These are phyloP conservation scores for Paralichthys olivaceus DNA, from an alignment of 2,113 vertebrate species.

Conservation along the genomic window DNA sequence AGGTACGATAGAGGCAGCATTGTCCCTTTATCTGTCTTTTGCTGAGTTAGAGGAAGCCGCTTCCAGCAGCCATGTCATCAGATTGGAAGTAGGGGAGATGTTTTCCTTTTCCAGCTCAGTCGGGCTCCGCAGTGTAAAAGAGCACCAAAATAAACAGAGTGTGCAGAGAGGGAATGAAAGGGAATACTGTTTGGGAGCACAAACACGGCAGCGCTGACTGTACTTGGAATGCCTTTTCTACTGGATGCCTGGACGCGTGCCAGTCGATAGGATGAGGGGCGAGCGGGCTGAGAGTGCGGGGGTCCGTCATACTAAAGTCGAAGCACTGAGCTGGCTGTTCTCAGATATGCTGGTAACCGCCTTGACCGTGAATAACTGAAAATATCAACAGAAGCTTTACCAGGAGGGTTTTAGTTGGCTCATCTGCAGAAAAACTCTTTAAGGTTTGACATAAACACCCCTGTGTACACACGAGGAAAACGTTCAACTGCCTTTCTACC, in stretches of 20 bases:
- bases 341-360: constrained; percentile 35
- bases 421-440: constrained; percentile 15
- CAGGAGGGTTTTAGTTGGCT: not conserved
- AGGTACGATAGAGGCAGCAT: constrained; percentile 23
- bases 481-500: not conserved
- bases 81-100: constrained; percentile 74
- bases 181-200: constrained; percentile 84
- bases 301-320: constrained; percentile 31
- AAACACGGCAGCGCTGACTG: constrained; percentile 78
- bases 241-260: constrained; percentile 70
- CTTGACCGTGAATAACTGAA: constrained; percentile 29
- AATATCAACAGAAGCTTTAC: constrained; percentile 18
- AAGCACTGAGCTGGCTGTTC: not conserved
- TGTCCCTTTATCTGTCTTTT: constrained; percentile 58
- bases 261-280: constrained; percentile 65
- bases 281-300: constrained; percentile 17
- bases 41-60: constrained; percentile 69
- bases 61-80: constrained; percentile 76
- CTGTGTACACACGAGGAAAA: constrained; percentile 1
- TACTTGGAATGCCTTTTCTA: constrained; percentile 77
- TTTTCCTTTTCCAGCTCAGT: constrained; percentile 80
- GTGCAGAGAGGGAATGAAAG: constrained; percentile 81
- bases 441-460: constrained; percentile 9
- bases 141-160: constrained; percentile 85
- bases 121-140: constrained; percentile 78